Evolutionary conservation across 2,888 invertebrate species (phyloP).

Genomic region (Fragum fragum): DNA sequence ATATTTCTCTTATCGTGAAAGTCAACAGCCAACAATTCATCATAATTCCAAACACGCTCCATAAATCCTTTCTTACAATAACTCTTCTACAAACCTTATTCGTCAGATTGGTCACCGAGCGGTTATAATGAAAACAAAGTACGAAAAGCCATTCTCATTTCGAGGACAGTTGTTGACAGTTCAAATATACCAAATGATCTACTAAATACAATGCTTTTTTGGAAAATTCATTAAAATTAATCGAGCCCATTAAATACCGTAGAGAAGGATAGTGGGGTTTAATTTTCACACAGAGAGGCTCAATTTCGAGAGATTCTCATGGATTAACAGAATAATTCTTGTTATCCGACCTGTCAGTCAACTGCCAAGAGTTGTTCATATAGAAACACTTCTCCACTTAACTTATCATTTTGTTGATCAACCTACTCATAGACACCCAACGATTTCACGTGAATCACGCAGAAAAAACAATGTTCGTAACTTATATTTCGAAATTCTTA

Average conservation of each 20-base stretch:
- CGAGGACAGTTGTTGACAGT: too few species aligned
- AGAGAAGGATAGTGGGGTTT: too few species aligned
- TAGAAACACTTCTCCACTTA: conserved; percentile 22
- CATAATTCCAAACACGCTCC: conserved; percentile 36
- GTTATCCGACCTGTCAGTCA: conserved; percentile 54
- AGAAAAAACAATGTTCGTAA: too few species aligned
- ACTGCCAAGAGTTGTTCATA: conserved; percentile 34
- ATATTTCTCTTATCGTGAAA: conserved; percentile 49
- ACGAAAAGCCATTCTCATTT: too few species aligned
- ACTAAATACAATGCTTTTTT: too few species aligned
- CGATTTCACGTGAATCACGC: background rate
- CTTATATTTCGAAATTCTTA: too few species aligned
- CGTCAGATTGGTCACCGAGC: too few species aligned
- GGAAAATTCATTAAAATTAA: too few species aligned
- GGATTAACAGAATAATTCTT: conserved; percentile 29
- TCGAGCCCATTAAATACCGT: too few species aligned
- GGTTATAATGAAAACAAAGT: too few species aligned
- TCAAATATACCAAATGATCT: too few species aligned
- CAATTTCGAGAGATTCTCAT: conserved; percentile 39
- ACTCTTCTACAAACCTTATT: conserved; percentile 37
- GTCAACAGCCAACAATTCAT: conserved; percentile 50
- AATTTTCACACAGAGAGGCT: conserved; percentile 3
- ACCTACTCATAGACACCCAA: background rate
- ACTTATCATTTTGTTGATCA: background rate
- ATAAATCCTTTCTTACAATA: conserved; percentile 33